Evolutionary conservation across 2,797 vertebrate species (phyloP).

Genomic region (Melanotaenia maccullochi): DNA sequence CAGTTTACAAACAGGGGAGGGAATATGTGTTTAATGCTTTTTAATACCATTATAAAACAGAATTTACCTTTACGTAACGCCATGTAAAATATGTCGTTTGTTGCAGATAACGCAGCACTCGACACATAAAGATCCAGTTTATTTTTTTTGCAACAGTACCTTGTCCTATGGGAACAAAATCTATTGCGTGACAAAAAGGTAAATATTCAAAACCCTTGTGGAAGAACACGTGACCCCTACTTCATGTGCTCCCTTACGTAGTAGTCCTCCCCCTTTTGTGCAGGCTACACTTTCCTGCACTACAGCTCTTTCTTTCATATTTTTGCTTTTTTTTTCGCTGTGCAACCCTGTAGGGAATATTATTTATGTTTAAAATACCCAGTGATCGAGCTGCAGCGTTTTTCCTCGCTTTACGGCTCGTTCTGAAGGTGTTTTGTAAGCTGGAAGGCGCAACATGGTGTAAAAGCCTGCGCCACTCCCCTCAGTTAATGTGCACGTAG

Average conservation of each 20-base stretch:
- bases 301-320: constrained; percentile 19
- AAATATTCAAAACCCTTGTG: constrained; percentile 79
- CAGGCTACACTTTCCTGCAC: constrained; percentile 51
- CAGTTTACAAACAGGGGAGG: neutral
- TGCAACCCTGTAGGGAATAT: constrained; percentile 9
- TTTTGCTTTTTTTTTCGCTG: neutral
- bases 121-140: constrained; percentile 17
- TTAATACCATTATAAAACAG: constrained; percentile 1
- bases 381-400: constrained; percentile 1
- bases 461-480: constrained; percentile 73
- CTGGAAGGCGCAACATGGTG: constrained; percentile 57
- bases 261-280: constrained; percentile 54
- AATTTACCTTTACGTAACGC: constrained; percentile 5
- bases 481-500: constrained; percentile 72
- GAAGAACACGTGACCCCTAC: constrained; percentile 78
- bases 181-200: constrained; percentile 81
- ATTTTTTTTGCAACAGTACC: constrained; percentile 8
- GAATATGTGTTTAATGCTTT: neutral
- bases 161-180: constrained; percentile 42
- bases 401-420: constrained; percentile 10
- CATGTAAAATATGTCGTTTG: neutral
- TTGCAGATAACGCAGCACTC: neutral
- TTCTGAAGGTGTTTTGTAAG: constrained; percentile 27
- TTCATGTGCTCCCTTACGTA: constrained; percentile 61
- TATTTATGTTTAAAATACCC: constrained; percentile 17